phyloP scores from a whole-genome alignment of 2,113 vertebrate species.

The Atractosteus spatula region DNA sequence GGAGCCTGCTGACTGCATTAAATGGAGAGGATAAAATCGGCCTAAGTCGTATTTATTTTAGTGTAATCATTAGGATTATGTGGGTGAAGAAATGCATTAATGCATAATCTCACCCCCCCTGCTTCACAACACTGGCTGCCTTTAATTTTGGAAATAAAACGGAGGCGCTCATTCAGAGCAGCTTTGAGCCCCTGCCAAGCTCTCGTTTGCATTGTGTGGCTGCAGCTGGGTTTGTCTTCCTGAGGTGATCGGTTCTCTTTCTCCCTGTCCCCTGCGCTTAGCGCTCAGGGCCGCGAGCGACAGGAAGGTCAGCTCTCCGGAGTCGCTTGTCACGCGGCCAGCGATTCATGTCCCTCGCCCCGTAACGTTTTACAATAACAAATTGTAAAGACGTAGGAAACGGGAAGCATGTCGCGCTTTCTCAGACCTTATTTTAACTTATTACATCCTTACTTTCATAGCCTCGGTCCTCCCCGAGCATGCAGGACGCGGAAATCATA shows the following conservation, averaged over 20 bases:
- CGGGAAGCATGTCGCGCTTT: not conserved
- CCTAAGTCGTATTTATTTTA: constrained; percentile 83
- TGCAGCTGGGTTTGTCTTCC: constrained; percentile 77
- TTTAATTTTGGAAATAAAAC: constrained; percentile 80
- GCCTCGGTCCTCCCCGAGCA: no score
- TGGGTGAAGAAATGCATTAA: constrained; percentile 76
- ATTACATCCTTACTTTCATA: not conserved
- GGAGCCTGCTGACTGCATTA: constrained; percentile 51
- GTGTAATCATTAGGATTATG: constrained; percentile 84
- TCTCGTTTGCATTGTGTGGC: constrained; percentile 72
- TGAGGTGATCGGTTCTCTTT: constrained; percentile 37
- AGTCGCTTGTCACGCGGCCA: constrained; percentile 55
- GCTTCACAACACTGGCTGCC: constrained; percentile 71
- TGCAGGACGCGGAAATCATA: no score
- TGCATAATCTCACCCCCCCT: constrained; percentile 74
- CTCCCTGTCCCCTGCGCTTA: constrained; percentile 37
- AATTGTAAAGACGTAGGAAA: constrained; percentile 34
- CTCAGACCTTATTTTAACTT: not conserved
- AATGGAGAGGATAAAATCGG: constrained; percentile 50
- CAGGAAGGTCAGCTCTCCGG: constrained; percentile 43
- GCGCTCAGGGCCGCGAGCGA: constrained; percentile 49
- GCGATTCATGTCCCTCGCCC: constrained; percentile 46
- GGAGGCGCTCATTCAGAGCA: constrained; percentile 74
- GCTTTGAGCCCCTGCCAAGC: constrained; percentile 86
- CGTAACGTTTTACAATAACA: constrained; percentile 38